Conservation (phyloP, 2,888 invertebrate genomes). For the Halictus ligatus region DNA sequence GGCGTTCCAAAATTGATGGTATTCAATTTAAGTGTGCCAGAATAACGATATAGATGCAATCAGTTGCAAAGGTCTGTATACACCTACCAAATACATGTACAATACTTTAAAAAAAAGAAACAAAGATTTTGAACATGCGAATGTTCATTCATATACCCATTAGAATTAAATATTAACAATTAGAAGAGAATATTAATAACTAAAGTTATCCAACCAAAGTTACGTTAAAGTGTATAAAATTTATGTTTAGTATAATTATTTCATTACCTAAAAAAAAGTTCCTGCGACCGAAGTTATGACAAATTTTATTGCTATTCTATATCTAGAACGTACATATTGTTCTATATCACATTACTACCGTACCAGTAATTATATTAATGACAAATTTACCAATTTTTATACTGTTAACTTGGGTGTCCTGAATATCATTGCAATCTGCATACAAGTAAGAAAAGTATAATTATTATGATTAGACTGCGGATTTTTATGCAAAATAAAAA, state of each 20-base stretch:
- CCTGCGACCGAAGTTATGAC: neutral
- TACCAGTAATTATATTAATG: neutral
- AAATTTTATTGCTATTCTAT: neutral
- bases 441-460: neutral
- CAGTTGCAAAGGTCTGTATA: neutral
- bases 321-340: neutral
- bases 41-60: neutral
- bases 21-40: neutral
- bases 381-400: neutral
- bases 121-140: neutral
- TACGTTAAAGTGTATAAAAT: neutral
- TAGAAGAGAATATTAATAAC: neutral
- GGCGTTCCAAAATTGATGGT: conserved; percentile 3
- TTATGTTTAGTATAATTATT: neutral
- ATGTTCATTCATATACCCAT: neutral
- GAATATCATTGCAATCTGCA: neutral
- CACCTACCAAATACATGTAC: neutral
- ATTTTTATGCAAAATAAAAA: neutral
- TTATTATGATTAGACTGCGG: neutral
- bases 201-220: neutral
- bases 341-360: neutral
- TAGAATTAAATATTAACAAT: no score
- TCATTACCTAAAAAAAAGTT: neutral
- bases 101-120: neutral
- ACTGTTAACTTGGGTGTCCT: neutral